These are phyloP conservation scores for Leiothrix lutea DNA, from an alignment of 2,113 vertebrate species.

Conservation along the genomic window DNA sequence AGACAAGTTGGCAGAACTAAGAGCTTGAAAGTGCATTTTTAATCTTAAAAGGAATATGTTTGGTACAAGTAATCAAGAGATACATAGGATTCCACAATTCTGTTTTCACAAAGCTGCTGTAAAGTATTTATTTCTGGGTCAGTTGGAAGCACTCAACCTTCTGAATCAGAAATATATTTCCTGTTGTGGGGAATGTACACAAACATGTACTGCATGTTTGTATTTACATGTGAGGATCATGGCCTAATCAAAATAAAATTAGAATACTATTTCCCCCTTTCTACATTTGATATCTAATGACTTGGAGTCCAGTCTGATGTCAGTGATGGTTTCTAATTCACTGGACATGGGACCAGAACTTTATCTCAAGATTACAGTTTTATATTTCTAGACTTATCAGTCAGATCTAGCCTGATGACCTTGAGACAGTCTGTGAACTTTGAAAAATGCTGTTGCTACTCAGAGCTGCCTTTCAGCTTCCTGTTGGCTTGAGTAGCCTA, in stretches of 20 bases:
- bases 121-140: neutral
- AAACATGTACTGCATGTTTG: rapidly evolving
- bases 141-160: neutral
- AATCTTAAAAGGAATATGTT: neutral
- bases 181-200: neutral
- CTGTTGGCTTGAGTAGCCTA: neutral
- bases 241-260: neutral
- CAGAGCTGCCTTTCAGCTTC: neutral
- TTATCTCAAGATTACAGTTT: neutral
- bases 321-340: neutral
- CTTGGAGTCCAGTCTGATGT: neutral
- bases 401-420: neutral
- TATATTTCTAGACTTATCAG: neutral
- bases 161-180: neutral
- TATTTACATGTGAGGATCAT: neutral
- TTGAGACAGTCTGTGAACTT: neutral
- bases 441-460: neutral
- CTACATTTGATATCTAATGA: neutral
- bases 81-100: neutral
- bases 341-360: neutral
- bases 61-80: neutral
- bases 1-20: neutral
- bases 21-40: conserved; percentile 13
- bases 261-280: neutral
- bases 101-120: neutral